These are phyloP conservation scores for Xestia xanthographa DNA, from an alignment of 2,888 invertebrate species.

Conservation along the genomic window DNA sequence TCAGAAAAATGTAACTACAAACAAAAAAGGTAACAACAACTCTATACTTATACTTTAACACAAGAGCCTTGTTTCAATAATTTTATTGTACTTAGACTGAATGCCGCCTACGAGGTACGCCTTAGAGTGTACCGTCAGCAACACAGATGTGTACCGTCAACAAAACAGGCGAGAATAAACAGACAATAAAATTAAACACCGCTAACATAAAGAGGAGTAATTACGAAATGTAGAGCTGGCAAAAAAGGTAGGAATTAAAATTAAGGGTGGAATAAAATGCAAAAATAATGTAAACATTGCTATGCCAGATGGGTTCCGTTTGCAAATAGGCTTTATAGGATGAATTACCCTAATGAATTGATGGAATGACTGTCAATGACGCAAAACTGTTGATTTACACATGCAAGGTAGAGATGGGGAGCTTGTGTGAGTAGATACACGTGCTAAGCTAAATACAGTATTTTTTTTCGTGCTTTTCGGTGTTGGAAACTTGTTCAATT, in stretches of 20 bases:
- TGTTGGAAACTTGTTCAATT: background rate
- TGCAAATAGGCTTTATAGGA: background rate
- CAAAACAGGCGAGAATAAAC: conserved; percentile 34
- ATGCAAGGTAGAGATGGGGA: background rate
- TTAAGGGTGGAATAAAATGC: conserved; percentile 3
- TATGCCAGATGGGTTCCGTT: background rate
- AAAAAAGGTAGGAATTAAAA: conserved; percentile 31
- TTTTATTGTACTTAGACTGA: conserved; percentile 78
- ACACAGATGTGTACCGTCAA: conserved; percentile 35
- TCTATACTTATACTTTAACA: conserved; percentile 64
- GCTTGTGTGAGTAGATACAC: background rate
- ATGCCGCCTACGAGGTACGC: conserved; percentile 69
- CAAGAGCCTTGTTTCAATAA: conserved; percentile 75
- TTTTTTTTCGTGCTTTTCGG: background rate
- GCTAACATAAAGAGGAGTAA: conserved; percentile 38
- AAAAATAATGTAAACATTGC: background rate
- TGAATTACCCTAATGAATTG: background rate
- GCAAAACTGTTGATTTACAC: background rate
- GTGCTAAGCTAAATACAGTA: background rate
- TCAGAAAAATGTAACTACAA: background rate
- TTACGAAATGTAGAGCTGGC: conserved; percentile 27
- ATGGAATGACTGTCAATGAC: background rate
- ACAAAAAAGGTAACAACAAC: conserved; percentile 64
- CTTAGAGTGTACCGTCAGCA: conserved; percentile 50
- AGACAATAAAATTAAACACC: conserved; percentile 29